Evolutionary conservation across 2,888 invertebrate genomes (phyloP), one percentile per base, ranked within the genome.

Genomic region (Pocota personata): DNA sequence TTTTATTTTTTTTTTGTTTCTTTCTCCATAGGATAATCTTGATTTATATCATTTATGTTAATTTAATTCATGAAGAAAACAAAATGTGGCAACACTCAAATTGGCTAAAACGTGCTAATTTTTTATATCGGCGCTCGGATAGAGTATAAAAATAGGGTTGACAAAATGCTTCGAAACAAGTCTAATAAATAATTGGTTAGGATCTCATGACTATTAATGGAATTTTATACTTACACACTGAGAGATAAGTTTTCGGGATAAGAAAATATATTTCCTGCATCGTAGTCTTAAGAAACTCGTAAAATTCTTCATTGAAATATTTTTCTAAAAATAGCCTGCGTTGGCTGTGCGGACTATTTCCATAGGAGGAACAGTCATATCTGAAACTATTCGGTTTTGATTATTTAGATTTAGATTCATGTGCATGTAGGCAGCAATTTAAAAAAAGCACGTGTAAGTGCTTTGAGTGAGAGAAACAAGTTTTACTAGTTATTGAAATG

Each of bases 61-160:
- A 84, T 84, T 84, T 64, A 67, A 73, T 69, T 78, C 52, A 52
- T 37, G 46, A 58, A 67, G 40, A 72, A 69, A 69, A n/a, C n/a
- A 40, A 48, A 67, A 80, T 73, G 67, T 50, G 64, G 35, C 60
- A 50, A 48, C 37, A 48, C 67, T 62, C 60, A 60, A 82, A 82
- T 82, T 82, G 48, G 48, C 52, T 69, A 67, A 69, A 69, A 69
- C 73, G 66, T 82, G 82, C 79, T 69, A 84, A 84, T 79, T 83
- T 69, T 64, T 32, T 10, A 0, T 19, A 27, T 32, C 12, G n/a
- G 46, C 14, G 21, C 21, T 46, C 48, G n/a, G 21, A 7, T 52
- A 37, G 48, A 72, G 19, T 57, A 46, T 46, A 57, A 75, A 76
- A 60, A 66, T 71, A 71, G 37, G 58, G 37, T 19, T 62, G 52